phyloP scores from a whole-genome alignment of 1,140 invertebrate species.

The Drosophila nigrodunni region DNA sequence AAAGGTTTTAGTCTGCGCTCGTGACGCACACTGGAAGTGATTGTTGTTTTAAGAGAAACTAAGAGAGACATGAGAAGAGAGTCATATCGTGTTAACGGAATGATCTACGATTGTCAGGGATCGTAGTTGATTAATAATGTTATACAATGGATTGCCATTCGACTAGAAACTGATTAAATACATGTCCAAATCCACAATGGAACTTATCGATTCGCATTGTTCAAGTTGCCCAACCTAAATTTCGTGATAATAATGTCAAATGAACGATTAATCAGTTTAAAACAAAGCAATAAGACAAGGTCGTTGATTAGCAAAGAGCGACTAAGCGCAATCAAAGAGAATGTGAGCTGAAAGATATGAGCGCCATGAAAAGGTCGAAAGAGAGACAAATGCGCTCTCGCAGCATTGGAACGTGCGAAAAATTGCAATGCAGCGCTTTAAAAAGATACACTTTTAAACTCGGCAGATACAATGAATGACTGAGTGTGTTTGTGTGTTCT shows the following conservation, averaged over 20 bases:
- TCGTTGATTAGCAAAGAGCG: slow-evolving; percentile 55
- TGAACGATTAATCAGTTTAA: slow-evolving; percentile 59
- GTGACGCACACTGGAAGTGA: slow-evolving; percentile 44
- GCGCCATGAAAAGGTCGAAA: slow-evolving; percentile 14
- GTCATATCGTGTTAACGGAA: neutral
- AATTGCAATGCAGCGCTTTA: slow-evolving; percentile 58
- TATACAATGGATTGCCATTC: slow-evolving; percentile 43
- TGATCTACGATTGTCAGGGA: slow-evolving; percentile 7
- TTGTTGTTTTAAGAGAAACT: slow-evolving; percentile 45
- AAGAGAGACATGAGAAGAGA: slow-evolving; percentile 25
- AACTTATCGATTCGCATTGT: slow-evolving; percentile 56
- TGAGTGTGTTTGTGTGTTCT: neutral
- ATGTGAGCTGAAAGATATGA: slow-evolving; percentile 29
- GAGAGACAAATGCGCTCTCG: slow-evolving; percentile 5
- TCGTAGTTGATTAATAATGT: slow-evolving; percentile 34
- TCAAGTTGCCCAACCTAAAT: slow-evolving; percentile 67
- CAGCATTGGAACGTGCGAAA: slow-evolving; percentile 65
- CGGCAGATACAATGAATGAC: neutral
- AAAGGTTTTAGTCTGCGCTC: slow-evolving; percentile 22
- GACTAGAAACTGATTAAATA: slow-evolving; percentile 54
- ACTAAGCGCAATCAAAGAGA: slow-evolving; percentile 18
- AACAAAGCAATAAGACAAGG: slow-evolving; percentile 61
- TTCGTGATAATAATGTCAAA: slow-evolving; percentile 75
- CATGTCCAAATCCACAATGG: slow-evolving; percentile 48
- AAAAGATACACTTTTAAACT: slow-evolving; percentile 10